Conservation (phyloP, 2,113 vertebrate species). For the Natator depressus region DNA sequence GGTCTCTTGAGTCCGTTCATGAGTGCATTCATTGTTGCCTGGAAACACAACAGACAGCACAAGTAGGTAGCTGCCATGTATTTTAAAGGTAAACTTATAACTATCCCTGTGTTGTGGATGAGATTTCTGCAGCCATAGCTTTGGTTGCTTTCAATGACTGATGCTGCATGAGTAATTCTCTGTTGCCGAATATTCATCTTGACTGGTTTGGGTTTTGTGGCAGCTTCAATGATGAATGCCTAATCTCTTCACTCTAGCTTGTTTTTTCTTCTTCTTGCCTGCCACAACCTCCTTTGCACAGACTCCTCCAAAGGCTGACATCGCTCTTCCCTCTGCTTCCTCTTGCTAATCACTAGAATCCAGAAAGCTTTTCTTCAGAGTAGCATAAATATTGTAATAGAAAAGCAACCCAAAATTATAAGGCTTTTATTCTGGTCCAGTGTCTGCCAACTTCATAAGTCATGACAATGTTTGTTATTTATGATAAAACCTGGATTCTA, state of each 20-base stretch:
- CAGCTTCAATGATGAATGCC: conserved; percentile 8
- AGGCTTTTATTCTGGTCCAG: not conserved
- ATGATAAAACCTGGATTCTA: not conserved
- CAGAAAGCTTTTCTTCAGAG: not conserved
- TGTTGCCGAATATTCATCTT: not conserved
- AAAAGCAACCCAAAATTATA: not conserved
- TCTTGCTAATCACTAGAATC: not conserved
- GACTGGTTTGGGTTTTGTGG: conserved; percentile 21
- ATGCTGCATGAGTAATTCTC: not conserved
- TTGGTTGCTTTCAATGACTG: not conserved
- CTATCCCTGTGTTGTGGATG: accelerated
- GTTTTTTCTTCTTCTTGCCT: not conserved
- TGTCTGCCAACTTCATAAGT: conserved; percentile 23
- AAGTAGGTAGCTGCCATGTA: not conserved
- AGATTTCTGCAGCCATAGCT: not conserved
- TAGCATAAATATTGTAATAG: conserved; percentile 12
- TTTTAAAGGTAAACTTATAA: conserved; percentile 28
- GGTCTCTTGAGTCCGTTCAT: not conserved
- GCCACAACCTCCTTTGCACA: accelerated
- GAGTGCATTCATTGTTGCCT: not conserved
- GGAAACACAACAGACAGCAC: not conserved
- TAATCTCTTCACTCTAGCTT: conserved; percentile 19
- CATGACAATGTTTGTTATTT: not conserved
- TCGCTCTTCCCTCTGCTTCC: not conserved
- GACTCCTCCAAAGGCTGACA: not conserved